These are phyloP conservation scores for Luperina testacea DNA, from an alignment of 2,888 invertebrate genomes.

Conservation along the genomic window DNA sequence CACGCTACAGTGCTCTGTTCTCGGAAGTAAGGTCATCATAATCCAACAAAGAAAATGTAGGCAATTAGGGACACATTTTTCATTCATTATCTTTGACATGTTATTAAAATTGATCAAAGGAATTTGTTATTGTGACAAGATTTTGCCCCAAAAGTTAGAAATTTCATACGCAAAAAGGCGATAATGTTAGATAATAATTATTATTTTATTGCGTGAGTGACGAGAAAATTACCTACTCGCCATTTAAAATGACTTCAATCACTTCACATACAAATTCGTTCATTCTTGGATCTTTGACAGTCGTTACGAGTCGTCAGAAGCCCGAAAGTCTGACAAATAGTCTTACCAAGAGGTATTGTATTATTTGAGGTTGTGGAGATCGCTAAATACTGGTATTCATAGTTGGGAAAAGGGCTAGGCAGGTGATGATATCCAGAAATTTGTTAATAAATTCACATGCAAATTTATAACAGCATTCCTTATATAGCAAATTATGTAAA, in stretches of 20 bases:
- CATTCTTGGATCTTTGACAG: neutral
- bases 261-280: neutral
- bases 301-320: neutral
- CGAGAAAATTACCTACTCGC: too few species aligned
- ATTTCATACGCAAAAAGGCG: neutral
- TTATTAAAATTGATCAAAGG: neutral
- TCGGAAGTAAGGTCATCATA: conserved; percentile 51
- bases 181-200: neutral
- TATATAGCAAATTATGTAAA: neutral
- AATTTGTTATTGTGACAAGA: neutral
- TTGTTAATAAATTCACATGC: neutral
- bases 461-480: neutral
- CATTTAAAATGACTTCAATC: neutral
- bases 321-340: neutral
- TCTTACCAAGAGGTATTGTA: neutral
- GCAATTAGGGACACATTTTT: conserved; percentile 39
- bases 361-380: neutral
- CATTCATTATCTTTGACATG: conserved; percentile 33
- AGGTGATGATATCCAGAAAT: neutral
- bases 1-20: conserved; percentile 40
- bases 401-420: neutral
- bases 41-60: conserved; percentile 48
- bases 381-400: too few species aligned
- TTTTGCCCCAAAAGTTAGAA: neutral
- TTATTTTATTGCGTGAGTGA: neutral